Evolutionary conservation across 2,888 invertebrate genomes (phyloP), one percentile per base, ranked within the genome.

Genomic region (Zaprionus bogoriensis): DNA sequence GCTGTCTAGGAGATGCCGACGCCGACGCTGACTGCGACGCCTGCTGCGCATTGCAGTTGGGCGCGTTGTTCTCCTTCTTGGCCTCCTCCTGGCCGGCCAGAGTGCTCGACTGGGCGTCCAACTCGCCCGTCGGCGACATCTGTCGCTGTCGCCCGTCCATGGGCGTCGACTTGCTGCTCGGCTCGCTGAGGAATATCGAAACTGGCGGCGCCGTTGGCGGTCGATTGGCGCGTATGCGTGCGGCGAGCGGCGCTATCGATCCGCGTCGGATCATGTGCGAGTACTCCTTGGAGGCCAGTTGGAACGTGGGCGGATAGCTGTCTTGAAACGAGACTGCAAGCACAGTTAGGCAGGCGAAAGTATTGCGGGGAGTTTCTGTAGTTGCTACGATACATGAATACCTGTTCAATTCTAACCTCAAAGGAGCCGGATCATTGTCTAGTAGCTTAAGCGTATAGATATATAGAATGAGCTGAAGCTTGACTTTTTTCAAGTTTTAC

Each of bases 261-360:
- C 89, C 89, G 4, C 91, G 81, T 1, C 91, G 83, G 20, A 90
- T 80, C 83, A 89, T 89, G 62, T 90, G 89, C 14, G 91, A 88
- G 48, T 89, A 90, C 77, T 91, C 91, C 76, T 89, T 90, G 22
- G 88, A 80, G 27, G 88, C 82, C 74, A 89, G 78, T 68, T 89
- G 87, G 70, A 88, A 89, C 50, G 88, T 87, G 42, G 88, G 80
- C 47, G 89, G 85, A 67, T 90, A 90, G 75, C 90, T 88, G 73
- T 91, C 91, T 88, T 91, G 91, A 86, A 91, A 91, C 61, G 91
- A 91, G 61, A 91, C 91, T 91, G 62, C 67, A 80, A 77, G 44
- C 50, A 32, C 22, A 67, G 61, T 74, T 72, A 74, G 61, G 23
- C 12, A 22, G 20, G 4, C 25, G 20, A 36, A 27, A 0, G 10